Evolutionary conservation across 2,888 invertebrate species (phyloP), one percentile per base, ranked within the genome.

Genomic region (Andrena praecox): DNA sequence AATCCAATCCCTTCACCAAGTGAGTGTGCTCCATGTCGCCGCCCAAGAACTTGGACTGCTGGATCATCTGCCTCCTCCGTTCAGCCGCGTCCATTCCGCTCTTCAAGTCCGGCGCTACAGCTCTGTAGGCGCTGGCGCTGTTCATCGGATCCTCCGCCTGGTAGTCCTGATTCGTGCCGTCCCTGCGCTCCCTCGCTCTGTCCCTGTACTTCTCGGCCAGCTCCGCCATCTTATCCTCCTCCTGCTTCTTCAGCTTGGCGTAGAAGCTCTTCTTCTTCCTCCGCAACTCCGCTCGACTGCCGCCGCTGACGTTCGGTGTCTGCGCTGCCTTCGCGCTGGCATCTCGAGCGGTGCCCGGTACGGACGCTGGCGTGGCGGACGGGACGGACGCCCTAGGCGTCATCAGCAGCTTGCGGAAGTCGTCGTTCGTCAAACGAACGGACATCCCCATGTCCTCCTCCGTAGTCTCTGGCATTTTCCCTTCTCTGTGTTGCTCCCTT

Each of bases 1-100:
- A 99, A 95, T 99, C 99, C 93, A 98, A 94, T 90, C 98, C 99
- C 95, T 99, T 99, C 89, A 99, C 99, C 95, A 99, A 98, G 95
- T 99, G 99, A 93, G 99, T 99, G 91, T 99, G 99, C 92, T 99
- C 99, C 98, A 99, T 99, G 94, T 99, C 99, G 96, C 99, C 99
- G 93, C 99, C 99, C 95, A 99, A 98, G 95, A 99, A 99, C 95
- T 99, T 99, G 0, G 99, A 99, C 94, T 99, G 99, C 93, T 97
- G 97, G 93, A 99, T 99, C 95, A 99, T 97, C 92, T 99, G 98
- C 69, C 99, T 96, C 70, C 99, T 95, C 59, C 99, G 95, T 94
- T 99, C 99, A 6, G 99, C 99, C 0, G 98, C 98, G 95, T 99
- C 98, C 94, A 97, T 96, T 85, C 98, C 97, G 0, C 98, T 98